These are phyloP conservation scores for Dinomys branickii DNA, from an alignment of 2,113 vertebrate genomes.

Conservation along the genomic window DNA sequence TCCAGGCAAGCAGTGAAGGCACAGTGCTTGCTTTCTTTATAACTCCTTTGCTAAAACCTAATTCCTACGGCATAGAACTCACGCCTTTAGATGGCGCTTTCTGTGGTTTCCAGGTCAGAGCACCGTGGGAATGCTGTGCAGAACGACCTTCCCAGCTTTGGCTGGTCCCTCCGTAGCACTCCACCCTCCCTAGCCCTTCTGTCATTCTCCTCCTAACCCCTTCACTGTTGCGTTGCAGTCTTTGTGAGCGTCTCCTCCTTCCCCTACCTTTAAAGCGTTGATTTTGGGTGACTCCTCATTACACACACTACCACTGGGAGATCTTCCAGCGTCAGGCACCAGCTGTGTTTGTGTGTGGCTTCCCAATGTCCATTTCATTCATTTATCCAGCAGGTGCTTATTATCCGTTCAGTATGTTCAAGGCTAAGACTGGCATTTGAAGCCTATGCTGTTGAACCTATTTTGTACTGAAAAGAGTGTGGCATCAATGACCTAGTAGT, in stretches of 20 bases:
- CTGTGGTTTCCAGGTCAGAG: not conserved
- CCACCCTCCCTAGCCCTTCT: not conserved
- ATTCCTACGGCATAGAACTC: not conserved
- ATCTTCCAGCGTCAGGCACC: not conserved
- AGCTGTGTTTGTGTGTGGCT: not conserved
- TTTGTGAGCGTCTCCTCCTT: not conserved
- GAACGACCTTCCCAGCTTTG: not conserved
- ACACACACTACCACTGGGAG: not conserved
- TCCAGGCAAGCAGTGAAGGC: not conserved
- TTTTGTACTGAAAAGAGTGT: not conserved
- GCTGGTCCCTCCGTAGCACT: not conserved
- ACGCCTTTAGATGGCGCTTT: not conserved
- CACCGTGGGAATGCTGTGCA: not conserved
- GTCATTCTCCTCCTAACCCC: not conserved
- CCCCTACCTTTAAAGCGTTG: not conserved
- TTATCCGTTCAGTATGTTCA: not conserved
- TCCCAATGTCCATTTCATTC: not conserved
- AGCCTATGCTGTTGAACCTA: not conserved
- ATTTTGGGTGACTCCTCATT: not conserved
- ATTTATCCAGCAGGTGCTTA: not conserved
- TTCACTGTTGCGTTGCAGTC: not conserved
- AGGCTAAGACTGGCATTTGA: not conserved
- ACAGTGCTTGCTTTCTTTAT: not conserved
- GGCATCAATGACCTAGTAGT: not conserved
- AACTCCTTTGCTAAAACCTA: not conserved